A percentile compares a stretch with the other conserved stretches of the same genome.
phyloP scores from a whole-genome alignment of 2,888 invertebrate species.

The Parochlus steinenii region DNA sequence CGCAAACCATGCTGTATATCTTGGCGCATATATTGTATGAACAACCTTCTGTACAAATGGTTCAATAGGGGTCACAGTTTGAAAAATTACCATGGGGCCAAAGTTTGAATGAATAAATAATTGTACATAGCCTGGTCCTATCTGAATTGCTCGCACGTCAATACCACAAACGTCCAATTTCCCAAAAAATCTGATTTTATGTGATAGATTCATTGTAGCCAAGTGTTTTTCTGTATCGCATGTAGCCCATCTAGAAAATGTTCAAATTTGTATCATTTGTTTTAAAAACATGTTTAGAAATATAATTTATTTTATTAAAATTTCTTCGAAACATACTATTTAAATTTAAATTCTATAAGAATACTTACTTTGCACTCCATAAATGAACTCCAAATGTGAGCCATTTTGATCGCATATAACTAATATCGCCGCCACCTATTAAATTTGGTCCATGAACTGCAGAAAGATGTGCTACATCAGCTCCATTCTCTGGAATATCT shows the following conservation, averaged over 20 bases:
- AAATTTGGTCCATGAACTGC: constrained; percentile 52
- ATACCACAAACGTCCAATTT: constrained; percentile 37
- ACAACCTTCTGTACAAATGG: constrained; percentile 59
- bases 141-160: constrained; percentile 46
- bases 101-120: constrained; percentile 41
- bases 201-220: constrained; percentile 44
- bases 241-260: constrained; percentile 32
- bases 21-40: constrained; percentile 57
- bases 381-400: constrained; percentile 33
- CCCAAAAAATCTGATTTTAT: constrained; percentile 43
- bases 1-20: constrained; percentile 41
- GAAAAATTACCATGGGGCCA: constrained; percentile 46
- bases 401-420: constrained; percentile 22
- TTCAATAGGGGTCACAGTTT: constrained; percentile 62
- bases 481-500: constrained; percentile 85
- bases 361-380: constrained; percentile 34
- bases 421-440: constrained; percentile 33
- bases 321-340: not conserved
- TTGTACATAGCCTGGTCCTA: constrained; percentile 64
- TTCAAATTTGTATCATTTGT: not conserved
- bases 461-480: constrained; percentile 64
- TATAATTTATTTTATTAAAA: constrained; percentile 6
- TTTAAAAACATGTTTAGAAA: constrained; percentile 4
- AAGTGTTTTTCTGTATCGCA: constrained; percentile 36
- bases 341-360: constrained; percentile 8